Conservation (phyloP, 2,797 vertebrate genomes). For the Melanotaenia trifasciata region DNA sequence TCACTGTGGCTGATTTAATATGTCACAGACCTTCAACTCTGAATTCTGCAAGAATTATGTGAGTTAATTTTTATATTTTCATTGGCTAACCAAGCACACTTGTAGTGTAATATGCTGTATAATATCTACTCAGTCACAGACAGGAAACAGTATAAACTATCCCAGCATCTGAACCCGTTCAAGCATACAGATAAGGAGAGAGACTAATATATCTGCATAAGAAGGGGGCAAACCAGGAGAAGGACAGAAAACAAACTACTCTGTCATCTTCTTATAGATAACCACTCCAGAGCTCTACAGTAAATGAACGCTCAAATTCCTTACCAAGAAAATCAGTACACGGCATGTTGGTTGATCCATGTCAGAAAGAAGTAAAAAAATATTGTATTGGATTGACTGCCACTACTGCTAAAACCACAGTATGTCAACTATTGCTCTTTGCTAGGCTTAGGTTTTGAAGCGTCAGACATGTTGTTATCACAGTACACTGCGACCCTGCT, state of each 20-base stretch:
- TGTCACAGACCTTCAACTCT: not conserved
- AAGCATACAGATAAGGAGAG: not conserved
- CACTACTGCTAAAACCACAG: not conserved
- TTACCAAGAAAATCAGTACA: conserved; percentile 30
- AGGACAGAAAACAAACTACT: conserved; percentile 36
- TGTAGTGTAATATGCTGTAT: conserved; percentile 13
- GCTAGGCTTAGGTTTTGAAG: conserved; percentile 10
- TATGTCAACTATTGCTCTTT: not conserved
- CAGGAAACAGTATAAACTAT: not conserved
- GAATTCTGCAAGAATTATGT: conserved; percentile 20
- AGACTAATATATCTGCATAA: not conserved
- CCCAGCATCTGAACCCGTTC: conserved; percentile 4
- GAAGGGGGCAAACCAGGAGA: conserved; percentile 25
- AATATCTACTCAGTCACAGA: conserved; percentile 25
- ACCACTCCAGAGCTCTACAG: conserved; percentile 17
- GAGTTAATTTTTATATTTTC: conserved; percentile 27
- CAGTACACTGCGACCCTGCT: conserved; percentile 16
- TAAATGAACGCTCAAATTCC: conserved; percentile 27
- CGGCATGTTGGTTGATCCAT: conserved; percentile 1
- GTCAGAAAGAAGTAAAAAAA: not conserved
- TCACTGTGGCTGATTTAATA: not conserved
- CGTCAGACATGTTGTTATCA: conserved; percentile 26
- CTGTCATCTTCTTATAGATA: conserved; percentile 34
- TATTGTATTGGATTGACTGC: not conserved
- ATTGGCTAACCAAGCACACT: conserved; percentile 20